A percentile compares a stretch with the other conserved stretches of the same genome.
Evolutionary conservation across 1,140 invertebrate genomes (phyloP).

Genomic region (Drosophila simulans): DNA sequence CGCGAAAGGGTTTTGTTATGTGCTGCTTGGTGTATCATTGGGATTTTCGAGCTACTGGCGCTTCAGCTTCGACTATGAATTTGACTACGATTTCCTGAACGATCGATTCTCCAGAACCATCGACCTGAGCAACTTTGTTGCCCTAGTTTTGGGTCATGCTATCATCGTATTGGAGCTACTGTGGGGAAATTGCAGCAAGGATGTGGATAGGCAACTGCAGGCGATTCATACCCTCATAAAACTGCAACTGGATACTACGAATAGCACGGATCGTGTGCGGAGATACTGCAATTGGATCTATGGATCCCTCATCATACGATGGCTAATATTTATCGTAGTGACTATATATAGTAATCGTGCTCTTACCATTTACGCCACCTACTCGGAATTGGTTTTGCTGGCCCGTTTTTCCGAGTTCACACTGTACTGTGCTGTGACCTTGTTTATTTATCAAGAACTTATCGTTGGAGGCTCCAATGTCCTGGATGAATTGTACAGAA

Average conservation of each 20-base stretch:
- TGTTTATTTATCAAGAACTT: slow-evolving; percentile 52
- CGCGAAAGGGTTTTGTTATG: slow-evolving; percentile 26
- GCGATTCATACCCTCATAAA: slow-evolving; percentile 8
- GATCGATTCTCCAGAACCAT: slow-evolving; percentile 43
- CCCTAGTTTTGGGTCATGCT: slow-evolving; percentile 6
- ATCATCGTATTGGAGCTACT: slow-evolving; percentile 33
- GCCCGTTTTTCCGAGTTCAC: slow-evolving; percentile 43
- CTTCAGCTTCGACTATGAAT: slow-evolving; percentile 31
- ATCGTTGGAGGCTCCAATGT: slow-evolving; percentile 17
- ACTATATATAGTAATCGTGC: not conserved
- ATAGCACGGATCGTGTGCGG: slow-evolving; percentile 16
- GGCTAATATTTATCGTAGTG: not conserved
- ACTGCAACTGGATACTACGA: slow-evolving; percentile 4
- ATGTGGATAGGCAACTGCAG: slow-evolving; percentile 44
- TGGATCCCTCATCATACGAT: not conserved
- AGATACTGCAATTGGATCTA: slow-evolving; percentile 31
- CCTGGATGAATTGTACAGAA: slow-evolving; percentile 18
- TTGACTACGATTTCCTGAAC: slow-evolving; percentile 20
- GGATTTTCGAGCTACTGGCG: not conserved
- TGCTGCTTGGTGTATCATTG: not conserved
- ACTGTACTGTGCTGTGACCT: slow-evolving; percentile 29
- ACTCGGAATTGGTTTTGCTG: slow-evolving; percentile 52
- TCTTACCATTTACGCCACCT: slow-evolving; percentile 23
- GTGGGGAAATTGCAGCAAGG: slow-evolving; percentile 26
- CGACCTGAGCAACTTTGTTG: slow-evolving; percentile 34